Evolutionary conservation across 35 echinoderm and acorn worm genomes (phyloP).

Genomic region (Patiria miniata): DNA sequence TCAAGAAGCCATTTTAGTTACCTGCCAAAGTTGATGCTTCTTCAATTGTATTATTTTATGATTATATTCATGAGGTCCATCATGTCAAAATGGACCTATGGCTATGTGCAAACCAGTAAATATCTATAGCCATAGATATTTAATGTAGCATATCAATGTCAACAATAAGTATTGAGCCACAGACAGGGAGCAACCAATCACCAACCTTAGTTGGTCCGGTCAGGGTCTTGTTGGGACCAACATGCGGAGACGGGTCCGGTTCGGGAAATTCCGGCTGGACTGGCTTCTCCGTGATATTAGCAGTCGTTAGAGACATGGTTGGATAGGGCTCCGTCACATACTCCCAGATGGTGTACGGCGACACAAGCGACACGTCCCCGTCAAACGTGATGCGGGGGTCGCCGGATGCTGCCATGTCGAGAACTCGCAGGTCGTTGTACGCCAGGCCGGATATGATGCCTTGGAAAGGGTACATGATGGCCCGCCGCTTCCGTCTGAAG

Average conservation of each 20-base stretch:
- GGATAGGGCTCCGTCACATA: constrained; percentile 27
- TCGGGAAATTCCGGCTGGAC: not conserved
- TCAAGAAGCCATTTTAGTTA: not conserved
- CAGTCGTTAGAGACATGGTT: not conserved
- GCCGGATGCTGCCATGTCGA: constrained; percentile 72
- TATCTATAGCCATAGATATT: no score
- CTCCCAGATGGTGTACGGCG: not conserved
- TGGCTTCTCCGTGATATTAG: constrained; percentile 33
- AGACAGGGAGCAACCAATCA: not conserved
- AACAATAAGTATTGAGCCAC: no score
- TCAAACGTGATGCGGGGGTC: constrained; percentile 54
- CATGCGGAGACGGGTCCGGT: not conserved
- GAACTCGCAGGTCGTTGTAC: constrained; percentile 70
- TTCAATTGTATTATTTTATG: not conserved
- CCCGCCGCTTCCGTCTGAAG: constrained; percentile 29
- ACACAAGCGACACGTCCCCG: constrained; percentile 51
- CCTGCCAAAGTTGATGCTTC: not conserved
- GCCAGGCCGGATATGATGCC: constrained; percentile 71
- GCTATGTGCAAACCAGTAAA: no score
- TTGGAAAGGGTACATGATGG: constrained; percentile 38
- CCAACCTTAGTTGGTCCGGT: constrained; percentile 57
- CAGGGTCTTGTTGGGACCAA: constrained; percentile 15
- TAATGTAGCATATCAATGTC: no score
- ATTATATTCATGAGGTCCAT: not conserved
- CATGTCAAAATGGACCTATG: no score